Base-by-base conservation (phyloP, 1,140 invertebrate species). In the Papilio polyxenes region DNA sequence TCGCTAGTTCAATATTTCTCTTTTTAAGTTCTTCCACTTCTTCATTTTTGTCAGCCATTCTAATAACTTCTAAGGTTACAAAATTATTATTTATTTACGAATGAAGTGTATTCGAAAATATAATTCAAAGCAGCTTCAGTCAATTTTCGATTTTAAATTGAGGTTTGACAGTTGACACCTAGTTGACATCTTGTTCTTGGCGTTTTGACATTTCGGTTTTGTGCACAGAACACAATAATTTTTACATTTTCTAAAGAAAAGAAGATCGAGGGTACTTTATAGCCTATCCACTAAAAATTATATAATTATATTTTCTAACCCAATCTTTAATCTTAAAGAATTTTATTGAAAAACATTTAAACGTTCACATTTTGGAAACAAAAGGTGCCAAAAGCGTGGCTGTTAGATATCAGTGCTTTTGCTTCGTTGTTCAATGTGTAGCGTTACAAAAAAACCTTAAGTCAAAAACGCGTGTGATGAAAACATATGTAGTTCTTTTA, bases 1-100 rank as follows among this genome's bases (percentile, higher is more conserved):
- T 87, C 0, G 89, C 92, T 80, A 94, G 85, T 81, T 93, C 93
- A 88, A 86, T 92, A 82, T 94, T 94, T 87, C 89, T 90, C 79
- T 91, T 87, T 82, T 83, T 87, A 13, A 92, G 84, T 83, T 90
- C 86, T 86, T 88, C 87, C 13, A 90, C 82, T 85, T 93, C 90
- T 51, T 89, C 87, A 83, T 92, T 90, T 48, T 86, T 83, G 49
- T 82, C 86, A 56, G 89, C 86, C 92, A 94, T 93, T 77, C 23
- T 31, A 31, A 31, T 31, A 31, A 31, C 31, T 82, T 80, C 9
- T 76, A 44, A 23, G 44, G 53, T 44, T 17, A 69, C 59, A 82
- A 75, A 20, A 82, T 31, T 79, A 74, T 15, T 48, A 79, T 23
- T 80, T 75, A 65, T 48, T 37, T 82, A 82, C 48, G 23, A 76